These are phyloP conservation scores for Cepaea hortensis DNA, from an alignment of 2,888 invertebrate species.

Conservation along the genomic window DNA sequence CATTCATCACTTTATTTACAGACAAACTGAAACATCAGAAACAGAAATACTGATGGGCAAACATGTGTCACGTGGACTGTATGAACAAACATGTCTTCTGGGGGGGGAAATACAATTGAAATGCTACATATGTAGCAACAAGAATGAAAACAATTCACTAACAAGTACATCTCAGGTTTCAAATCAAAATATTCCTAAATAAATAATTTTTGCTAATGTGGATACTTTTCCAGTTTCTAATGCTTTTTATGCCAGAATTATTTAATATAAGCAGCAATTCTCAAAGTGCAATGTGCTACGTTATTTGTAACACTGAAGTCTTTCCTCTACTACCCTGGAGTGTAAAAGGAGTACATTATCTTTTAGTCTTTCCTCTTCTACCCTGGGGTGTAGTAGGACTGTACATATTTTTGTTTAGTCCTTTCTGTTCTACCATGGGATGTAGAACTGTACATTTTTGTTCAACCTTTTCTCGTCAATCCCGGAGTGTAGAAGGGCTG, in stretches of 20 bases:
- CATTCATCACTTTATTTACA: constrained; percentile 27
- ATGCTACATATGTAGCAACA: not conserved
- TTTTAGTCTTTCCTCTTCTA: too few species aligned
- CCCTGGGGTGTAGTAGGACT: too few species aligned
- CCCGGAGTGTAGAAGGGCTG: too few species aligned
- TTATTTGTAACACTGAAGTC: too few species aligned
- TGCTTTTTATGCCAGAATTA: not conserved
- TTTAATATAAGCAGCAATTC: not conserved
- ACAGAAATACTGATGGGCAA: constrained; percentile 42
- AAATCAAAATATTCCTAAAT: not conserved
- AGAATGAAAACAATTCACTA: constrained; percentile 17
- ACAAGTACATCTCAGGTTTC: not conserved
- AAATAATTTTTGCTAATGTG: not conserved
- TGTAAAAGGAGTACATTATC: too few species aligned
- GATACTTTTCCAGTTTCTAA: too few species aligned
- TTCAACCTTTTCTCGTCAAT: too few species aligned
- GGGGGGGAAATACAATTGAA: constrained; percentile 11
- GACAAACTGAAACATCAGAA: constrained; percentile 28
- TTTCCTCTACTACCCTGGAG: too few species aligned
- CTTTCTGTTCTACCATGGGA: too few species aligned
- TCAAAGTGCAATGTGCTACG: too few species aligned
- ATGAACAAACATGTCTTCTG: not conserved
- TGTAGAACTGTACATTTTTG: too few species aligned
- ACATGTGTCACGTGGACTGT: constrained; percentile 12
- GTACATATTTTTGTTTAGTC: too few species aligned